Base-by-base conservation (phyloP, 2,113 vertebrate genomes). In the Serinus canaria region DNA sequence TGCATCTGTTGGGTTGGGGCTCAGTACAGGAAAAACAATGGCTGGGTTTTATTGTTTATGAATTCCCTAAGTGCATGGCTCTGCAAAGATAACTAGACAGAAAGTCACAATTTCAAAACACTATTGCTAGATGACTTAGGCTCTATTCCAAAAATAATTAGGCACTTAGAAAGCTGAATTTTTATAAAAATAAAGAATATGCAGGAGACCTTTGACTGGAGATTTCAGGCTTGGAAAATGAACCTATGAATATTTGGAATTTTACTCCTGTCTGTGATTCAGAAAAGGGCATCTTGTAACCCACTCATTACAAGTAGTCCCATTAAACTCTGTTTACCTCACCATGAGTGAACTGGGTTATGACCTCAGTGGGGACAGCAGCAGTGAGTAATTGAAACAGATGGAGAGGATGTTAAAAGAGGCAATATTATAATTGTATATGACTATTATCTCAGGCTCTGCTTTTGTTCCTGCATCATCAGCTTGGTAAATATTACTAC, bases 11-110 rank as follows among this genome's bases (percentile, higher is more conserved):
- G 76, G 28, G 49, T 6, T 93, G 88, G 76, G 80, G 85, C 72
- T 92, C 83, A 72, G 73, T 75, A 95, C 37, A 94, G 92, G 83
- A 92, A 95, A 95, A 92, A 90, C 64, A 93, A 83, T 91, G 89
- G n/a, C 73, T 64, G 41, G 44, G 78, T 90, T 86, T 81, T 86
- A 89, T 35, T 96, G 76, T 89, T 90, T 75, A 60, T 72, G 44
- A 90, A 89, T 64, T 47, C 69, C 82, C 56, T 33, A 74, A 88
- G 79, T 53, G 44, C 49, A 60, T 74, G 69, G 56, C 21, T 95
- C 76, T 90, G 39, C 47, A 67, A 58, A 93, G 79, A 95, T 92
- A 97, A 86, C 83, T 81, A 81, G 68, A 83, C 0, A 6, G 87
- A 95, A 76, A 91, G 31, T 70, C 64, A 80, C 35, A 81, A 64